phyloP scores from a whole-genome alignment of 2,888 invertebrate species.

The Podotricha telesiphe region DNA sequence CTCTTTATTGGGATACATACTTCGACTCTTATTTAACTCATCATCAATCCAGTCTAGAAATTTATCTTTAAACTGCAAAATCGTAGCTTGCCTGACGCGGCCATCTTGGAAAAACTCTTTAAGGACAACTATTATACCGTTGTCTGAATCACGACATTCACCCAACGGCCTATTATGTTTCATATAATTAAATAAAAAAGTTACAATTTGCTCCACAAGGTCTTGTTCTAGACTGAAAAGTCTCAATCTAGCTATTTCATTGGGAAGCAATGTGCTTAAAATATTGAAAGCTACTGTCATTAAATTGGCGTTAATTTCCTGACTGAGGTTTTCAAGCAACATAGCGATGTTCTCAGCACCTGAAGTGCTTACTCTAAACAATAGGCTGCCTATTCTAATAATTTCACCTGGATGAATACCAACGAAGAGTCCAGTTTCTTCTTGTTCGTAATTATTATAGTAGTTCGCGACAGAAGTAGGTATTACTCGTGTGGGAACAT shows the following conservation, averaged over 20 bases:
- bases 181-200: slow-evolving; percentile 74
- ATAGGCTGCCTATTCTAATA: slow-evolving; percentile 64
- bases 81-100: slow-evolving; percentile 63
- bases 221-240: slow-evolving; percentile 73
- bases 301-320: slow-evolving; percentile 67
- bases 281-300: slow-evolving; percentile 73
- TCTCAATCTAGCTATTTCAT: slow-evolving; percentile 65
- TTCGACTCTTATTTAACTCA: slow-evolving; percentile 57
- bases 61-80: slow-evolving; percentile 62
- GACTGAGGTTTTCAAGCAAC: slow-evolving; percentile 66
- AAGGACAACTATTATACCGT: slow-evolving; percentile 65
- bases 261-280: slow-evolving; percentile 63
- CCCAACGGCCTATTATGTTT: slow-evolving; percentile 70
- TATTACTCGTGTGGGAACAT: slow-evolving; percentile 62
- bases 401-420: slow-evolving; percentile 73
- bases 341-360: slow-evolving; percentile 68
- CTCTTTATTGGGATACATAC: slow-evolving; percentile 59
- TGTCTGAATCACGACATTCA: slow-evolving; percentile 61
- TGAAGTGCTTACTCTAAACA: slow-evolving; percentile 65
- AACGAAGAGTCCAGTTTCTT: slow-evolving; percentile 59
- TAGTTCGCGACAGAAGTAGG: slow-evolving; percentile 55
- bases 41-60: slow-evolving; percentile 61
- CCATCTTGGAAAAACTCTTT: slow-evolving; percentile 78
- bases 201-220: slow-evolving; percentile 69
- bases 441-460: slow-evolving; percentile 52